Conservation (phyloP, 2,888 invertebrate species). For the Tolmerus cingulatus region DNA sequence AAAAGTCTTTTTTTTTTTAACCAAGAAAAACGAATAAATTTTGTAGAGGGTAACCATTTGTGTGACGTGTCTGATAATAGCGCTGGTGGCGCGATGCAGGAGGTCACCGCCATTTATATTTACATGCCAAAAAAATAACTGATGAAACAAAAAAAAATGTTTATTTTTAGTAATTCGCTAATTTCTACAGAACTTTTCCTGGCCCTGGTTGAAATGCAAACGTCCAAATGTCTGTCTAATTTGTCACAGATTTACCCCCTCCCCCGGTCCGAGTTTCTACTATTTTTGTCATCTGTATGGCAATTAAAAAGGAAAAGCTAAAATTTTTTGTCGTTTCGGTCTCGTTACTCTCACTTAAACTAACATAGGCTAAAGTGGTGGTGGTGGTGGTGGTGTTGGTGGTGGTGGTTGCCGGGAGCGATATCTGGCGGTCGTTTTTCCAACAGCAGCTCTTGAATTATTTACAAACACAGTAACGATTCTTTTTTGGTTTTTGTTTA, state of each 20-base stretch:
- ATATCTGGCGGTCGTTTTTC: neutral
- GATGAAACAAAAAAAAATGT: neutral
- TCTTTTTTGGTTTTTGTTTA: neutral
- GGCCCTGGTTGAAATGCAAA: neutral
- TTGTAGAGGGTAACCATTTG: neutral
- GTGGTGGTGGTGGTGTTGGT: neutral
- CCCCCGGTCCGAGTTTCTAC: neutral
- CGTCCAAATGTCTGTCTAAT: neutral
- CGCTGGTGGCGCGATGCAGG: neutral
- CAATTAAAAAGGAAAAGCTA: neutral
- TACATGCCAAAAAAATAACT: neutral
- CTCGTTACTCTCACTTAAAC: neutral
- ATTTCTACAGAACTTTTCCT: neutral
- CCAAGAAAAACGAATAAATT: neutral
- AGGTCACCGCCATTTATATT: neutral
- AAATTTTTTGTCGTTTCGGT: neutral
- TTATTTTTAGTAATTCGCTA: neutral
- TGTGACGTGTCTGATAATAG: neutral
- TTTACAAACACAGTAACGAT: neutral
- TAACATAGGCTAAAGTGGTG: neutral
- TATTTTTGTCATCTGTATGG: neutral
- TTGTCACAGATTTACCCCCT: neutral
- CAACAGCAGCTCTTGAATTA: neutral
- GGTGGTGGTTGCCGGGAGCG: neutral
- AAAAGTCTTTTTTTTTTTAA: neutral